Evolutionary conservation across 1,140 invertebrate genomes (phyloP), one percentile per base, ranked within the genome.

Genomic region (Stratiolaelaps scimitus): DNA sequence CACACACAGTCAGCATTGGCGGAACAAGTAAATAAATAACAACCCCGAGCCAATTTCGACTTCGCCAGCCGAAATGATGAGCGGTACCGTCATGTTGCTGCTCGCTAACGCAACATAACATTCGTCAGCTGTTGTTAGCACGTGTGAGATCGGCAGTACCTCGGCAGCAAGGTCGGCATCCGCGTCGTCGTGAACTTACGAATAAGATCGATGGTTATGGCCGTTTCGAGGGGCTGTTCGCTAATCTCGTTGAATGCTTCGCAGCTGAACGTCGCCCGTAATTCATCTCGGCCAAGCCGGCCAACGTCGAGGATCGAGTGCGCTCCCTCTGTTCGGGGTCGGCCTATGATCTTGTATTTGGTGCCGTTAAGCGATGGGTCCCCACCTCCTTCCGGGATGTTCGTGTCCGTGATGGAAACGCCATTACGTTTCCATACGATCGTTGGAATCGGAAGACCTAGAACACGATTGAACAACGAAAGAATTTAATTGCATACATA

Each of bases 291-390:
- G 15, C 26, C 34, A 26, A 60, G 23, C 2, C 53, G 26, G 15
- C 53, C 53, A 15, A 60, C 53, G 53, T 60, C 53, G 53, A 60
- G 53, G 26, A 60, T 34, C 15, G 53, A 20, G 26, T 60, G 53
- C 15, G 53, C 53, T 60, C 53, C 53, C 2, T 60, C 53, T 26
- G 53, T 26, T 10, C 53, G 53, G 15, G 53, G 53, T 60, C 26
- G 53, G 23, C 15, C 26, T 34, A 60, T 60, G 26, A 60, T 10
- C 1, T 26, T 60, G 53, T 60, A 60, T 23, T 60, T 60, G 26
- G 15, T 60, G 34, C 34, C 10, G 34, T 40, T 40, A 4, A 10
- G 10, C 34, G 34, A 40, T 6, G 10, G 4, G 34, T 40, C 34
- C 34, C 34, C 34, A 6, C 34, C 34, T 4, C 34, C 34, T 10